Conservation (phyloP, 2,113 vertebrate species). For the Mesoclemmys tuberculata region DNA sequence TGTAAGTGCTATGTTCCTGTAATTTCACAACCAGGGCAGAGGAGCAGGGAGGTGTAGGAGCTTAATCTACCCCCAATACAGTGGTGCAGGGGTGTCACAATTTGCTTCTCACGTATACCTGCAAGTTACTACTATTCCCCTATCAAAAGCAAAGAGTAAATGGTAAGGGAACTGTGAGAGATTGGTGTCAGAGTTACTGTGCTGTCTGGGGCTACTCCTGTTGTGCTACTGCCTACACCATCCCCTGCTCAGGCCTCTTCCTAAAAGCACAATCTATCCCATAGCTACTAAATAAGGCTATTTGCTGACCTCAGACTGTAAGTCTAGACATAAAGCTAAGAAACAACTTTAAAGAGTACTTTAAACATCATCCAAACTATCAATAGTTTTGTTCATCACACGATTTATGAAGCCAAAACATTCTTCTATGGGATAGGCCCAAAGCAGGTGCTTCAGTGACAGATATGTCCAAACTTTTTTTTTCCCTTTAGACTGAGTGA, state of each 20-base stretch:
- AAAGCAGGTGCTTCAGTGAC: slow-evolving; percentile 19
- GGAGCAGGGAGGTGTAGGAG: not conserved
- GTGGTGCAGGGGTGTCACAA: not conserved
- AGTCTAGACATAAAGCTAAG: slow-evolving; percentile 45
- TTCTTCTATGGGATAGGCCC: not conserved
- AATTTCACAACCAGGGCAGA: not conserved
- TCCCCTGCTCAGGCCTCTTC: not conserved
- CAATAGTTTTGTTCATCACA: not conserved
- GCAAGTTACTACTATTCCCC: not conserved
- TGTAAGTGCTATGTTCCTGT: accelerated
- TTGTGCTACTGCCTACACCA: not conserved
- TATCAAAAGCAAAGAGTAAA: not conserved
- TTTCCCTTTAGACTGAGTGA: not conserved
- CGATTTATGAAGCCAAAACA: not conserved
- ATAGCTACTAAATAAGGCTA: not conserved
- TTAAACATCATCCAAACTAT: slow-evolving; percentile 24
- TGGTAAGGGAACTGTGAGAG: not conserved
- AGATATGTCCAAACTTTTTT: not conserved
- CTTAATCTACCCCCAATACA: not conserved
- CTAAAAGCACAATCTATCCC: not conserved
- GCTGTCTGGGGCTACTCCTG: not conserved
- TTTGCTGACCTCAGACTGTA: slow-evolving; percentile 4
- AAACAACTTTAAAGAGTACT: not conserved
- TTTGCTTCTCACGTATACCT: not conserved
- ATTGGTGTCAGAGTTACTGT: not conserved